Conservation (phyloP, 2,113 vertebrate species). For the Thunnus thynnus region DNA sequence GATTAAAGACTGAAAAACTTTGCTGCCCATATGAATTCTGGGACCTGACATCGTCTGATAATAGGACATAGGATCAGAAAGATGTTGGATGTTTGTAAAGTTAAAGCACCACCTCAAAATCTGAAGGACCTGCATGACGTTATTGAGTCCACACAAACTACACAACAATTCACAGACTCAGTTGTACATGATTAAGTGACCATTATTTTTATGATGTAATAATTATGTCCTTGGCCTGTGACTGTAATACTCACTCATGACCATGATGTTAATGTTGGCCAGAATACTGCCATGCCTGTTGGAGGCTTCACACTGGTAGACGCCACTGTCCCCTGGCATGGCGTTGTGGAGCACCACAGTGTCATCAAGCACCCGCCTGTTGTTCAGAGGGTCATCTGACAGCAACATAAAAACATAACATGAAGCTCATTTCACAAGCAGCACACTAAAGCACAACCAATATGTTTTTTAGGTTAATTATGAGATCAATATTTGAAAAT, state of each 20-base stretch:
- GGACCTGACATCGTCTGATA: not conserved
- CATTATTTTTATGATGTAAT: not conserved
- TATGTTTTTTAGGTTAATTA: not conserved
- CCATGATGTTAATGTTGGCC: constrained; percentile 90
- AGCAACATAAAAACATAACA: constrained; percentile 18
- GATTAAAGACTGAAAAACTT: not conserved
- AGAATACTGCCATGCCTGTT: constrained; percentile 92
- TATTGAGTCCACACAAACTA: not conserved
- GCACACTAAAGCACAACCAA: not conserved
- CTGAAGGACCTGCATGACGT: not conserved
- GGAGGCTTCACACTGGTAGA: constrained; percentile 94
- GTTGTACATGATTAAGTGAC: not conserved
- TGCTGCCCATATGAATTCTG: not conserved
- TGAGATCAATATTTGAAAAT: not conserved
- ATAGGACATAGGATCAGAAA: not conserved
- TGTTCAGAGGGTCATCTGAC: constrained; percentile 67
- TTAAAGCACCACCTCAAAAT: constrained; percentile 5
- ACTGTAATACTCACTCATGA: constrained; percentile 88
- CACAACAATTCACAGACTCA: not conserved
- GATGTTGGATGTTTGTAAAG: not conserved
- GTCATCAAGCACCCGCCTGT: constrained; percentile 74
- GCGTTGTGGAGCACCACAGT: constrained; percentile 87
- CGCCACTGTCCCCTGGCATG: constrained; percentile 87
- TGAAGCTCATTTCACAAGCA: not conserved
- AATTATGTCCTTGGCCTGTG: not conserved